These are phyloP conservation scores for Meteorus cinctellus DNA, from an alignment of 2,888 invertebrate species.

Conservation along the genomic window DNA sequence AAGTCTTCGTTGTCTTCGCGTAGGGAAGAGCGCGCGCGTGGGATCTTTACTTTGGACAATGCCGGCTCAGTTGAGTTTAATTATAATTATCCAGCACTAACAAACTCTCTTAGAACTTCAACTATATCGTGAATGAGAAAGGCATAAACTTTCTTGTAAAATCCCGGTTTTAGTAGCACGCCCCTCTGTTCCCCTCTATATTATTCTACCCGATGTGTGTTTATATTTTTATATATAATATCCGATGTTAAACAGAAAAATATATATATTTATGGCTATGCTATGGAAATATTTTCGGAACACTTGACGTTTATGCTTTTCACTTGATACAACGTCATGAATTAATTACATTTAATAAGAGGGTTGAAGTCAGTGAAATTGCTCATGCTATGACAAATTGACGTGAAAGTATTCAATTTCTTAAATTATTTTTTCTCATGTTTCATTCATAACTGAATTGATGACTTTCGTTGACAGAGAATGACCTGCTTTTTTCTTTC, in stretches of 20 bases:
- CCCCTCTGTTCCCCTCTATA: slow-evolving; percentile 32
- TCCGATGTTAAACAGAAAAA: not conserved
- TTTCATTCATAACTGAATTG: not conserved
- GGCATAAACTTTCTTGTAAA: slow-evolving; percentile 59
- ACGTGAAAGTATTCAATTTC: not conserved
- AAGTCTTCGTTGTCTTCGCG: slow-evolving; percentile 50
- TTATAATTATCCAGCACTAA: slow-evolving; percentile 66
- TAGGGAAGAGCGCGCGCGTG: slow-evolving; percentile 59
- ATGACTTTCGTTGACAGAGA: not conserved
- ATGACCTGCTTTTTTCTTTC: not conserved
- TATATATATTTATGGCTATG: slow-evolving; percentile 23
- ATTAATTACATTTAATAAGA: not conserved
- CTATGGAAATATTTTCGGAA: not conserved
- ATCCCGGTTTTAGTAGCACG: slow-evolving; percentile 49
- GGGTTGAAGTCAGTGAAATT: slow-evolving; percentile 1
- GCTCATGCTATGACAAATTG: not conserved
- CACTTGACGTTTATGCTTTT: not conserved
- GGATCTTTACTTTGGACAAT: slow-evolving; percentile 47
- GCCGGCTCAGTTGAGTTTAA: slow-evolving; percentile 61
- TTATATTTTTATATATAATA: slow-evolving; percentile 27
- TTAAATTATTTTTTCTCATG: not conserved
- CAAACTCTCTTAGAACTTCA: slow-evolving; percentile 56
- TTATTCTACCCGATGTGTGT: not conserved
- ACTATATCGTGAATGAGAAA: slow-evolving; percentile 57
- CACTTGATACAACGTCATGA: not conserved